phyloP scores from a whole-genome alignment of 2,797 vertebrate genomes.

The Hephaestus fuliginosus region DNA sequence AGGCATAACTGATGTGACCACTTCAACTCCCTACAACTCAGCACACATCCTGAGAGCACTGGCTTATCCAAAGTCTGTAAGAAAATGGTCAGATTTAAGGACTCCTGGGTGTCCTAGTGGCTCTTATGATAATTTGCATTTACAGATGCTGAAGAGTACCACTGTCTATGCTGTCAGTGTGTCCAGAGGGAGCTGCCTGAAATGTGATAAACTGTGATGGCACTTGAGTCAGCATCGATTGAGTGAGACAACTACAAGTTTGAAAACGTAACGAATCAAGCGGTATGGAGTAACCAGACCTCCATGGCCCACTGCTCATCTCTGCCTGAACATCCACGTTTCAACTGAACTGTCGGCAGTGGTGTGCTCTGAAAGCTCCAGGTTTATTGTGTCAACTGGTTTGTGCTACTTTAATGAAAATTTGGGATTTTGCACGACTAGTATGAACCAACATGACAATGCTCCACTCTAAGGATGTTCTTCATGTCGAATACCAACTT shows the following conservation, averaged over 20 bases:
- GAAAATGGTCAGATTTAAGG: background rate
- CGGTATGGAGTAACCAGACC: no score
- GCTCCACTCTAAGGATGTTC: no score
- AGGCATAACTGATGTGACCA: slow-evolving; percentile 21
- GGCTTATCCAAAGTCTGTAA: background rate
- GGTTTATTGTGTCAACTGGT: no score
- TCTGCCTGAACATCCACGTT: background rate
- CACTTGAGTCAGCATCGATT: no score
- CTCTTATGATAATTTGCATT: no score
- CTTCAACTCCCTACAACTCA: background rate
- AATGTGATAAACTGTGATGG: no score
- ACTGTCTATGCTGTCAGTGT: background rate
- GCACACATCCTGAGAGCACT: slow-evolving; percentile 3
- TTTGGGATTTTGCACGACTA: no score
- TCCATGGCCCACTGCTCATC: background rate
- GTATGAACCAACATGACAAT: background rate
- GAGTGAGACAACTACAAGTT: background rate
- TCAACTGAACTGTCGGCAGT: background rate
- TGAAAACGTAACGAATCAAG: background rate
- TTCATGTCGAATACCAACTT: no score
- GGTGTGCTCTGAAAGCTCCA: background rate
- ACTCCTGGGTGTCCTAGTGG: background rate
- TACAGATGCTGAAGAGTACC: background rate
- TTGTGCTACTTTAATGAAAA: no score
- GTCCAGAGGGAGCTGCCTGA: no score